These are phyloP conservation scores for Nothocercus julius DNA, from an alignment of 2,113 vertebrate species.

Conservation along the genomic window DNA sequence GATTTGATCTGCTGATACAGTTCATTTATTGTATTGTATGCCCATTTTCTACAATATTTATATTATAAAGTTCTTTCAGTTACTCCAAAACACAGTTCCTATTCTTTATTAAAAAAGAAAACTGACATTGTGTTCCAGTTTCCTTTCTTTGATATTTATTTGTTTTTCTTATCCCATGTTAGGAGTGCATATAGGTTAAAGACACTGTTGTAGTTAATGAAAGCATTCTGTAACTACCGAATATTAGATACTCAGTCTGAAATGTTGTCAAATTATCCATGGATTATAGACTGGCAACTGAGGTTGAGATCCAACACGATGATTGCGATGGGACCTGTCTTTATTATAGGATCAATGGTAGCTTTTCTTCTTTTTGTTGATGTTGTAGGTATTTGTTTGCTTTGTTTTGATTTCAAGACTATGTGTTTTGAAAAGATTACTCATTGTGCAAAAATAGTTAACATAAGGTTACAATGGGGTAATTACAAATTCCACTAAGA, in stretches of 20 bases:
- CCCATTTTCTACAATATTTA: neutral
- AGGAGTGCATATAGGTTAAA: neutral
- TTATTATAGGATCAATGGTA: neutral
- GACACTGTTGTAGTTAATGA: neutral
- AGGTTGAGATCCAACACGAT: neutral
- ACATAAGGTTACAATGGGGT: neutral
- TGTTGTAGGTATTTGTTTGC: neutral
- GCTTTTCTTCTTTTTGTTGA: neutral
- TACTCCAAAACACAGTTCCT: neutral
- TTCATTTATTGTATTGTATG: neutral
- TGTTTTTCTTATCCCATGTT: neutral
- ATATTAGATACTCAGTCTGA: neutral
- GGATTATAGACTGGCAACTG: neutral
- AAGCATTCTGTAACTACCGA: neutral
- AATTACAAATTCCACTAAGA: conserved; percentile 29
- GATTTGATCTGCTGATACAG: neutral
- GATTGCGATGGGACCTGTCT: neutral
- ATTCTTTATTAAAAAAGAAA: neutral
- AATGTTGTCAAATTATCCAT: neutral
- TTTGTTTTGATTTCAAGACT: neutral
- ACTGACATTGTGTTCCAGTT: neutral
- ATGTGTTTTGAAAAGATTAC: neutral
- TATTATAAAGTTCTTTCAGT: neutral
- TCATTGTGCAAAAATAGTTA: conserved; percentile 19
- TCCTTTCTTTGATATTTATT: neutral